A percentile compares a stretch with the other conserved stretches of the same genome.
Conservation (phyloP, 2,888 invertebrate genomes). For the Ennomos fuscantarius region DNA sequence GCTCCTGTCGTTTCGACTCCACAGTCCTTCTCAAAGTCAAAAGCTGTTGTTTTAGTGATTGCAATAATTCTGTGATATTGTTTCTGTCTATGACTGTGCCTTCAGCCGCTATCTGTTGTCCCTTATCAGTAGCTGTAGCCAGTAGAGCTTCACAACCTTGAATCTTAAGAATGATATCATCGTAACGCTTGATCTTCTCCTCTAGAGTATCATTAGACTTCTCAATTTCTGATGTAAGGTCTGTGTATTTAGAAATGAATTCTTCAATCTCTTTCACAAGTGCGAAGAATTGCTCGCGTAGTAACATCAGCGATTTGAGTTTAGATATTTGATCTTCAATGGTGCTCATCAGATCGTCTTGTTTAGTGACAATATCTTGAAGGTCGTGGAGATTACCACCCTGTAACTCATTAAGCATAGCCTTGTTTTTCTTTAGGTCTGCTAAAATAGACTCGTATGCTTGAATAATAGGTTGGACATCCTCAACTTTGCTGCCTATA, state of each 20-base stretch:
- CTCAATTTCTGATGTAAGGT: slow-evolving; percentile 93
- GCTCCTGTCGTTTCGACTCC: slow-evolving; percentile 94
- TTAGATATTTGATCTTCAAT: slow-evolving; percentile 94
- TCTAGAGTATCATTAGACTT: slow-evolving; percentile 92
- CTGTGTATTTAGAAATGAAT: slow-evolving; percentile 94
- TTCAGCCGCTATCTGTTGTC: slow-evolving; percentile 96
- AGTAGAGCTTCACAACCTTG: slow-evolving; percentile 96
- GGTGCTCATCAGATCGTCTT: slow-evolving; percentile 93
- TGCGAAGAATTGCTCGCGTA: slow-evolving; percentile 95
- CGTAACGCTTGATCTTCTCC: slow-evolving; percentile 94
- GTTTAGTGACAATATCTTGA: slow-evolving; percentile 91
- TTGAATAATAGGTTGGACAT: slow-evolving; percentile 92
- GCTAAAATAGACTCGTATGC: slow-evolving; percentile 91
- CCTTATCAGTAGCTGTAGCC: slow-evolving; percentile 95
- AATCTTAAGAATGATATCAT: slow-evolving; percentile 93
- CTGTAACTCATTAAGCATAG: slow-evolving; percentile 91
- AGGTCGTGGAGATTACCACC: slow-evolving; percentile 91
- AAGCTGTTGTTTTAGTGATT: slow-evolving; percentile 93
- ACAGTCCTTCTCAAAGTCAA: slow-evolving; percentile 91
- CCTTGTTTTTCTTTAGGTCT: slow-evolving; percentile 91
- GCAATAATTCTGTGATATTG: slow-evolving; percentile 94
- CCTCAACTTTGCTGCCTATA: slow-evolving; percentile 94
- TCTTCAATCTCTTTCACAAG: slow-evolving; percentile 94
- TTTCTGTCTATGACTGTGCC: slow-evolving; percentile 95
- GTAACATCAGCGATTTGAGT: slow-evolving; percentile 90